phyloP scores from a whole-genome alignment of 2,797 vertebrate genomes.

The Intellagama lesueurii region DNA sequence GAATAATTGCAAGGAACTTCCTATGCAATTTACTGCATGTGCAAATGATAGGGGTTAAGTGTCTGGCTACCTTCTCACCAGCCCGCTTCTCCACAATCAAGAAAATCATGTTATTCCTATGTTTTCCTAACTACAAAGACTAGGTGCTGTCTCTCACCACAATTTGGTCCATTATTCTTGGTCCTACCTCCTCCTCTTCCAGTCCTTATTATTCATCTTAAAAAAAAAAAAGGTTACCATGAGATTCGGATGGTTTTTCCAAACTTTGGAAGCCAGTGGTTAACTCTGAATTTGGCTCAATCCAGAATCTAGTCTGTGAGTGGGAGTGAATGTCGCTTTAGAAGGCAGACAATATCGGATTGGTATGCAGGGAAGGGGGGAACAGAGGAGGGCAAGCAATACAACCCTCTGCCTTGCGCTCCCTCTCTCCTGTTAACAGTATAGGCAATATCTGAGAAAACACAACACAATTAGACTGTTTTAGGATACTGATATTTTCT shows the following conservation, averaged over 20 bases:
- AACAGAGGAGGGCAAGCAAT: background rate
- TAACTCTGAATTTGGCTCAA: background rate
- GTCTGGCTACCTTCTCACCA: slow-evolving; percentile 19
- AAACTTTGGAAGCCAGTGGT: slow-evolving; percentile 16
- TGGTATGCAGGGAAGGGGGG: slow-evolving; percentile 15
- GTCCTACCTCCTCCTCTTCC: slow-evolving; percentile 20
- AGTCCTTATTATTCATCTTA: slow-evolving; percentile 17
- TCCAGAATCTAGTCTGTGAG: slow-evolving; percentile 17
- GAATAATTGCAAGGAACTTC: background rate
- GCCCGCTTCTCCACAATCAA: background rate
- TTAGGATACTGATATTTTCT: slow-evolving; percentile 56
- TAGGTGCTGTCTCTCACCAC: slow-evolving; percentile 21
- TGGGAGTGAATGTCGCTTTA: slow-evolving; percentile 42
- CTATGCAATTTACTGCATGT: slow-evolving; percentile 39
- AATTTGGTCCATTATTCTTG: background rate
- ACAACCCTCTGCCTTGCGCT: background rate
- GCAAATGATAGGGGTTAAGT: slow-evolving; percentile 37
- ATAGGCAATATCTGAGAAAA: slow-evolving; percentile 13
- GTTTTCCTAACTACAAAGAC: slow-evolving; percentile 51
- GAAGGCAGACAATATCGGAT: slow-evolving; percentile 30
- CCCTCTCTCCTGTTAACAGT: background rate
- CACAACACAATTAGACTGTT: slow-evolving; percentile 49
- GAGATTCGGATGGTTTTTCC: slow-evolving; percentile 41
- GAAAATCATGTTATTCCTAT: slow-evolving; percentile 42
- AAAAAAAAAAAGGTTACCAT: slow-evolving; percentile 7